Percentiles rank a stretch among this genome's conserved stretches.
Conservation (phyloP, 2,113 vertebrate genomes). For the Sisor rabdophorus region DNA sequence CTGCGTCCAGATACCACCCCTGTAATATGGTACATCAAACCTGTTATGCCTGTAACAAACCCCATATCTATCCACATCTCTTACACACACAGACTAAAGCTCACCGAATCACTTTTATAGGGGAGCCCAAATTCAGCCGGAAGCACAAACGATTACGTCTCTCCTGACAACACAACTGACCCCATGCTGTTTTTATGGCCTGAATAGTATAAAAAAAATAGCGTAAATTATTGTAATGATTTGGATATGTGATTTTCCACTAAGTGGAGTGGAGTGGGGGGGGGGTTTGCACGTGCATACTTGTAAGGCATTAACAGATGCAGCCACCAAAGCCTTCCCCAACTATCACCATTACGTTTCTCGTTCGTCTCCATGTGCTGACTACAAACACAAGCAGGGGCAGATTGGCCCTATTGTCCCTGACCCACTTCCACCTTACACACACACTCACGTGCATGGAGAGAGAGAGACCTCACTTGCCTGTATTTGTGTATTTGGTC, state of each 20-base stretch:
- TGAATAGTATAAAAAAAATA: constrained; percentile 35
- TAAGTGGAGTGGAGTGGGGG: constrained; percentile 35
- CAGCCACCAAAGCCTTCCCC: constrained; percentile 21
- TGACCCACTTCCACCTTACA: constrained; percentile 69
- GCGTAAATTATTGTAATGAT: constrained; percentile 52
- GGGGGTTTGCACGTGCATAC: constrained; percentile 16
- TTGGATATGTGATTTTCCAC: constrained; percentile 27
- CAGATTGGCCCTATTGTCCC: constrained; percentile 66
- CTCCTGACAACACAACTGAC: constrained; percentile 51
- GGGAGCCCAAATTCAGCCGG: constrained; percentile 59
- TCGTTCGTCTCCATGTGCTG: constrained; percentile 63
- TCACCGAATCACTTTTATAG: constrained; percentile 58
- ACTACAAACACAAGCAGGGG: constrained; percentile 61
- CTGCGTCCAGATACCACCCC: background rate
- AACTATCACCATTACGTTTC: constrained; percentile 60
- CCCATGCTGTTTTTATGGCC: constrained; percentile 50
- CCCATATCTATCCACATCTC: constrained; percentile 41
- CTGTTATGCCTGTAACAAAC: background rate
- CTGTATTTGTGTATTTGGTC: background rate
- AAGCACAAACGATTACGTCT: constrained; percentile 63
- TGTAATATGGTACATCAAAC: background rate
- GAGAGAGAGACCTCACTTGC: constrained; percentile 17
- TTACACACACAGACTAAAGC: constrained; percentile 38
- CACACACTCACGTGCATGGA: constrained; percentile 60
- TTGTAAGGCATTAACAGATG: constrained; percentile 53